Evolutionary conservation across 1,140 invertebrate genomes (phyloP).

Genomic region (Pseudomyrmex dendroicus): DNA sequence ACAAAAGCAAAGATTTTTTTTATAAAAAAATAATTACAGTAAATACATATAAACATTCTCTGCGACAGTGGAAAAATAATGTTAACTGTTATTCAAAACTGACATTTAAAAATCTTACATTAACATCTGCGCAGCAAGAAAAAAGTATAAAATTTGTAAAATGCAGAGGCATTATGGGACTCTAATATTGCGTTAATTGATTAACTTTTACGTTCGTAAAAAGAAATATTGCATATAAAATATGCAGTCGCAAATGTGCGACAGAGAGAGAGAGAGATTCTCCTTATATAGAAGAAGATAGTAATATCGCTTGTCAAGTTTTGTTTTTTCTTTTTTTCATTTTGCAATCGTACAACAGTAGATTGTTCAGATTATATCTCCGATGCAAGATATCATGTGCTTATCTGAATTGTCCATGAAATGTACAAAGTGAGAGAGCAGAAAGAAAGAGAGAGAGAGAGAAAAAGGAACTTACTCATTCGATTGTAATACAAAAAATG

Average conservation of each 20-base stretch:
- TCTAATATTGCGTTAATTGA: slow-evolving; percentile 22
- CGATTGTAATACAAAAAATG: slow-evolving; percentile 22
- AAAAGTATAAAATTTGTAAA: slow-evolving; percentile 7
- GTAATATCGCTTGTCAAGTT: slow-evolving; percentile 36
- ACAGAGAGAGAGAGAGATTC: neutral
- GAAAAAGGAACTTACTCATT: slow-evolving; percentile 56
- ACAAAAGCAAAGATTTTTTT: no score
- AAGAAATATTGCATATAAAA: slow-evolving; percentile 3
- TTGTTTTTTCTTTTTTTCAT: slow-evolving; percentile 32
- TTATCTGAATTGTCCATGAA: slow-evolving; percentile 46
- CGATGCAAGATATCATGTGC: slow-evolving; percentile 26
- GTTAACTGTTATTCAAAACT: neutral
- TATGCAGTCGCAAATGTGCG: neutral
- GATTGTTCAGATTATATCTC: slow-evolving; percentile 48
- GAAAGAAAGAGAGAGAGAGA: slow-evolving; percentile 33
- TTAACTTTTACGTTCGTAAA: neutral
- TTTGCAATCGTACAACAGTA: neutral
- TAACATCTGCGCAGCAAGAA: neutral
- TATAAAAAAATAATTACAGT: no score
- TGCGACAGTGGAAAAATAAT: no score
- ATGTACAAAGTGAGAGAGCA: slow-evolving; percentile 40
- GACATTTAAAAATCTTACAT: slow-evolving; percentile 14
- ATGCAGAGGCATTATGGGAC: slow-evolving; percentile 46
- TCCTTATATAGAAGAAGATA: neutral
- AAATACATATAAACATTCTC: no score